These are phyloP conservation scores for Capromys pilorides DNA, from an alignment of 2,797 vertebrate genomes.

Conservation along the genomic window DNA sequence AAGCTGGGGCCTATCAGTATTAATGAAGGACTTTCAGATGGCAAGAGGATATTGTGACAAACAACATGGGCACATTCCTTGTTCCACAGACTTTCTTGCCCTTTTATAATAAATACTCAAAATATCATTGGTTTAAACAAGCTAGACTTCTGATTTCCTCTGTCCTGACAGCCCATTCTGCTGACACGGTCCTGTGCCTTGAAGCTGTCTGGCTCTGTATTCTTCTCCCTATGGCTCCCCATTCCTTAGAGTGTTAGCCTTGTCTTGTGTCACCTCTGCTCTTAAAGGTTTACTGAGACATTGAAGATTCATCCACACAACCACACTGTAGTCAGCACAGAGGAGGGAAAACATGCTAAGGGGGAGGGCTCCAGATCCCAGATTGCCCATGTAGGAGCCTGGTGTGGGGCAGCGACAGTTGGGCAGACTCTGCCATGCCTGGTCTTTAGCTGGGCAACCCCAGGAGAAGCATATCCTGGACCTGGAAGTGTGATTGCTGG, in stretches of 20 bases:
- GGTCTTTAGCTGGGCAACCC: background rate
- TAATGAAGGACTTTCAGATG: background rate
- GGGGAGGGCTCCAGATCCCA: background rate
- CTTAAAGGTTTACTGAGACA: no score
- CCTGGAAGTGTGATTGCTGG: background rate
- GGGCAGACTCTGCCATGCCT: background rate
- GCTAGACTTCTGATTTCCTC: background rate
- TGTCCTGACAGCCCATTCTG: background rate
- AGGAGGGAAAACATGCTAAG: background rate
- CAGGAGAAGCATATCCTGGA: background rate
- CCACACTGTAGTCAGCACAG: background rate
- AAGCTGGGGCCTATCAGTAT: background rate
- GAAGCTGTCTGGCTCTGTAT: background rate
- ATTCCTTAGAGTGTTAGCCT: no score
- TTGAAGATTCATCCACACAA: background rate
- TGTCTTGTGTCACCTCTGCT: background rate
- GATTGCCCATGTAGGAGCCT: no score
- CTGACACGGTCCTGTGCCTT: no score
- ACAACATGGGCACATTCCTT: background rate
- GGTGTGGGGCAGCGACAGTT: no score
- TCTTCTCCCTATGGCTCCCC: background rate
- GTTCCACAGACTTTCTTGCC: background rate
- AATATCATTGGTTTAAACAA: background rate
- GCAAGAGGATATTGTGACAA: background rate
- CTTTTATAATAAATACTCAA: background rate